Evolutionary conservation across 2,888 invertebrate genomes (phyloP).

Genomic region (Psylliodes chrysocephalus): DNA sequence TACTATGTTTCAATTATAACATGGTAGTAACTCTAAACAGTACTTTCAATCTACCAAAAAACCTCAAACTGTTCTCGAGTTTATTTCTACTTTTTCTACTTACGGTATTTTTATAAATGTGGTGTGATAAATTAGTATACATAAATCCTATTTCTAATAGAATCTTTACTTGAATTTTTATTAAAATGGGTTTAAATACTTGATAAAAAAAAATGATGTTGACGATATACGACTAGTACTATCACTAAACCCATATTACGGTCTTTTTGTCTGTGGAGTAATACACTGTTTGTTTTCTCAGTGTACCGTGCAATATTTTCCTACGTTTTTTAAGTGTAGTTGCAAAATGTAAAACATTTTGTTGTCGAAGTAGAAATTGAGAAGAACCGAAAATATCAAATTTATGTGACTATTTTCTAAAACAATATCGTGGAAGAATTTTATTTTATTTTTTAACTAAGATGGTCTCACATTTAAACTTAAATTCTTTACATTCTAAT

Average conservation of each 20-base stretch:
- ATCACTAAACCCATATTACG: slow-evolving; percentile 27
- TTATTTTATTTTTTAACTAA: too few species aligned
- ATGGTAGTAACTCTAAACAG: too few species aligned
- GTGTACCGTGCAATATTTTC: slow-evolving; percentile 7
- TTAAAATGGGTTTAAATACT: slow-evolving; percentile 15
- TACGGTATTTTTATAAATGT: slow-evolving; percentile 5
- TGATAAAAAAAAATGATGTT: slow-evolving; percentile 1
- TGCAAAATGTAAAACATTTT: background rate
- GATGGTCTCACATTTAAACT: too few species aligned
- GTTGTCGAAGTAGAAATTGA: background rate
- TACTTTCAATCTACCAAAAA: background rate
- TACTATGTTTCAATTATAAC: too few species aligned
- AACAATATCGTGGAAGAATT: too few species aligned
- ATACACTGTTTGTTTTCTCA: slow-evolving; percentile 6
- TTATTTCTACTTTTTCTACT: background rate
- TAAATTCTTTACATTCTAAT: too few species aligned
- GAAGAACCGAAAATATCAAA: too few species aligned
- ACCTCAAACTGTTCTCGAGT: background rate
- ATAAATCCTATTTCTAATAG: slow-evolving; percentile 1
- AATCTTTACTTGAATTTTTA: slow-evolving; percentile 30
- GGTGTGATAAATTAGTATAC: slow-evolving; percentile 11
- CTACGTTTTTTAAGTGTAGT: slow-evolving; percentile 17
- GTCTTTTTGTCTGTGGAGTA: slow-evolving; percentile 20
- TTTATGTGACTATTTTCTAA: too few species aligned
- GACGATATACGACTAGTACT: slow-evolving; percentile 34